Evolutionary conservation across 2,113 vertebrate species (phyloP).

Genomic region (Eudyptes chrysolophus): DNA sequence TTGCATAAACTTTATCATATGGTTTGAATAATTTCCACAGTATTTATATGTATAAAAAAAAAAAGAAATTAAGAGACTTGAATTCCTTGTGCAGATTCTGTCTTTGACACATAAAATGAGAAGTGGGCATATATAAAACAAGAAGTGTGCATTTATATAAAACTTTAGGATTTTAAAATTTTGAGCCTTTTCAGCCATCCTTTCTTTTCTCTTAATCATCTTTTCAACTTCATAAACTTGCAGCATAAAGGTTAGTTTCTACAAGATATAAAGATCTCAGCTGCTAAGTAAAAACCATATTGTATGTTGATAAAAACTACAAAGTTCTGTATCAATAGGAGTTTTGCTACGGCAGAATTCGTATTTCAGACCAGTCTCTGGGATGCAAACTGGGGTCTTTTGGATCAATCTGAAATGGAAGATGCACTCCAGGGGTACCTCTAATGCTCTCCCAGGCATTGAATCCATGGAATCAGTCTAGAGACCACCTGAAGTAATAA

Average conservation of each 20-base stretch:
- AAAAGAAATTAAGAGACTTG: background rate
- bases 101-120: background rate
- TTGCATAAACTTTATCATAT: background rate
- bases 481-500: conserved; percentile 17
- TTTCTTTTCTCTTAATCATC: background rate
- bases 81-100: background rate
- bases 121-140: background rate
- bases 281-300: background rate
- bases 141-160: background rate
- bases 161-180: background rate
- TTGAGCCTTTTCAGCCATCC: background rate
- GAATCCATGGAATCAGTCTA: background rate
- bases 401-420: background rate
- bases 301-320: background rate
- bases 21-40: background rate
- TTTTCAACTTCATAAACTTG: background rate
- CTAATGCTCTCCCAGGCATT: background rate
- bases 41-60: background rate
- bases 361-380: background rate
- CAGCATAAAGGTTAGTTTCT: background rate
- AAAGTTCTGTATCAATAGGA: background rate
- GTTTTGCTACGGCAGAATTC: background rate
- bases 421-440: background rate
- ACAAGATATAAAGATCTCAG: background rate
- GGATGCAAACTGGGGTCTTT: background rate